Evolutionary conservation across 2,797 vertebrate species (phyloP), one percentile per base, ranked within the genome.

Genomic region (Typhlichthys subterraneus): DNA sequence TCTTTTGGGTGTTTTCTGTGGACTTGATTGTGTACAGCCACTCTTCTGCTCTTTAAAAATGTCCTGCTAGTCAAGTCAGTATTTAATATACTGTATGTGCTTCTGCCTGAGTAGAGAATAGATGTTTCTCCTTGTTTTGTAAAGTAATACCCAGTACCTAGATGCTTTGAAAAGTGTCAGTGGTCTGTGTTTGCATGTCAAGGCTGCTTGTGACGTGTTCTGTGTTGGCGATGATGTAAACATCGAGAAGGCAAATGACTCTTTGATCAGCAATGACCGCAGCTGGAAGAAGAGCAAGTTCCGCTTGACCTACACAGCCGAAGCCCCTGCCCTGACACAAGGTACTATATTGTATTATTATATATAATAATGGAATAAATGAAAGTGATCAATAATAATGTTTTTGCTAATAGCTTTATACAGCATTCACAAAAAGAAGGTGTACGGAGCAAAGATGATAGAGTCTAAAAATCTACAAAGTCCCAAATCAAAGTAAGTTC

Each of bases 201-300:
- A 99, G 98, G 95, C 97, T 74, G 97, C 98, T 4, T 99, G 98
- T 3, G 98, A 99, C 0, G 98, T 99, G 63, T 99, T 99, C 91
- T 99, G 97, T 0, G 96, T 99, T 23, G 96, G 96, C 0, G 98
- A 99, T 0, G 97, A 99, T 0, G 97, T 99, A 68, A 99, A 98
- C 91, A 98, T 99, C 0, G 98, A 99, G 88, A 99, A 98, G 69
- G 98, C 97, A 0, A 96, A 99, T 70, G 92, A 98, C 86, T 98
- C 96, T 3, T 84, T 99, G 81, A 98, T 98, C 86, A 98, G 95
- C 89, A 99, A 98, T 0, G 96, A 98, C 88, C 96, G 96, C 66
- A 98, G 96, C 92, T 99, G 98, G 98, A 99, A 98, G 85, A 97
- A 97, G 84, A 96, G 92, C 94, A 98, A 98, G 78, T 99, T 97